Conservation (phyloP, 2,888 invertebrate species). For the Acrocera orbiculus region DNA sequence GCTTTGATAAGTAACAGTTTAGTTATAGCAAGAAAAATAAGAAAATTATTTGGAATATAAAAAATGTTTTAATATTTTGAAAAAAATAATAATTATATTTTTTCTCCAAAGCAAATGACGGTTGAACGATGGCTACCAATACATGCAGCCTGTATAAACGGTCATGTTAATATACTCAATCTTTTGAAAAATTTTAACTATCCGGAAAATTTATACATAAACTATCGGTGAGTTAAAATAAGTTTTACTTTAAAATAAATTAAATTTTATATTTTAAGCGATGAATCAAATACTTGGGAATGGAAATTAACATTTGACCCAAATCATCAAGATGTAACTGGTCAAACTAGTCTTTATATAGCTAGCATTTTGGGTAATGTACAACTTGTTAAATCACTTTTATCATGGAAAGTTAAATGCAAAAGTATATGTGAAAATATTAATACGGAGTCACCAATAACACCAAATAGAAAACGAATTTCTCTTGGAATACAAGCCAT, state of each 20-base stretch:
- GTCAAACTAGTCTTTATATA: conserved; percentile 79
- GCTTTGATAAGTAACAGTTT: no score
- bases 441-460: no score
- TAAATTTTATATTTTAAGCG: conserved; percentile 31
- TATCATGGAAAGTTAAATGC: conserved; percentile 48
- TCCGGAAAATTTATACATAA: conserved; percentile 47
- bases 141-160: conserved; percentile 83
- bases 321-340: conserved; percentile 76
- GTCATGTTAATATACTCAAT: conserved; percentile 60
- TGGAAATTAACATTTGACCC: conserved; percentile 84
- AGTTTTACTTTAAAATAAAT: not conserved
- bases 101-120: conserved; percentile 48
- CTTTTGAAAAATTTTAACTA: conserved; percentile 66
- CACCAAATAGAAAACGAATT: conserved; percentile 47
- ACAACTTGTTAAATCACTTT: conserved; percentile 55
- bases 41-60: not conserved
- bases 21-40: no score
- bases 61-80: not conserved
- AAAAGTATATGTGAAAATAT: conserved; percentile 25
- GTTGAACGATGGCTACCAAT: conserved; percentile 85
- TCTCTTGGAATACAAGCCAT: conserved; percentile 79
- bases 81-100: conserved; percentile 3
- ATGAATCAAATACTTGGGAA: conserved; percentile 56
- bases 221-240: conserved; percentile 33
- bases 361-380: conserved; percentile 71